Percentiles rank a stretch among this genome's conserved stretches.
These are phyloP conservation scores for Protonemura montana DNA, from an alignment of 2,888 invertebrate genomes.

Conservation along the genomic window DNA sequence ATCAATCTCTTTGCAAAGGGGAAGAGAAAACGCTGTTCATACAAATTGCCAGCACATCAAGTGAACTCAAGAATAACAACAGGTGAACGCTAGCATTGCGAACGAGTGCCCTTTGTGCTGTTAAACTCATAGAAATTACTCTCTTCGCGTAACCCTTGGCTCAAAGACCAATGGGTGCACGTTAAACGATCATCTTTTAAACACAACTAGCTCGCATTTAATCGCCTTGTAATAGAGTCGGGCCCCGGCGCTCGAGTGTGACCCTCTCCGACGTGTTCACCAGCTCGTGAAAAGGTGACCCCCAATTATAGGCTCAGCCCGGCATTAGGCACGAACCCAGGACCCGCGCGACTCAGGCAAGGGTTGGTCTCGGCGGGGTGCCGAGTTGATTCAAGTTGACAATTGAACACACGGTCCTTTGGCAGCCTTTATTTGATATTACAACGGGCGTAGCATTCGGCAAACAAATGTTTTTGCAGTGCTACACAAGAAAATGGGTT, in stretches of 20 bases:
- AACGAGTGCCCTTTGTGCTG: neutral
- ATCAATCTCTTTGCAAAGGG: slow-evolving; percentile 9
- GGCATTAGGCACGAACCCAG: too few species aligned
- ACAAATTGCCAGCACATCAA: neutral
- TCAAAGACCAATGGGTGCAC: neutral
- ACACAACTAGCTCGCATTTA: too few species aligned
- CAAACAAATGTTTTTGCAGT: neutral
- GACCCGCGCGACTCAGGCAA: too few species aligned
- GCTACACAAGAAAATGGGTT: neutral
- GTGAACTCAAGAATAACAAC: neutral
- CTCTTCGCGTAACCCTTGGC: neutral
- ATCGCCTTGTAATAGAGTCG: too few species aligned
- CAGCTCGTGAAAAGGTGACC: too few species aligned
- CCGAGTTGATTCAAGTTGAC: too few species aligned
- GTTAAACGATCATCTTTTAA: neutral
- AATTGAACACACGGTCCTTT: neutral
- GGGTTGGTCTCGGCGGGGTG: too few species aligned
- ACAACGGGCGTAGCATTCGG: neutral
- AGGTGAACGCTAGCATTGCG: neutral
- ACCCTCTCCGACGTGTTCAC: too few species aligned
- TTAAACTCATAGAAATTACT: neutral
- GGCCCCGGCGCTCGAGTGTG: too few species aligned
- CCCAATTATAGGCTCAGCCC: too few species aligned
- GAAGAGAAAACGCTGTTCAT: neutral
- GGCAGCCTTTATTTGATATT: neutral